Base-by-base conservation (phyloP, 2,888 invertebrate species). In the Ornithoptera alexandrae region DNA sequence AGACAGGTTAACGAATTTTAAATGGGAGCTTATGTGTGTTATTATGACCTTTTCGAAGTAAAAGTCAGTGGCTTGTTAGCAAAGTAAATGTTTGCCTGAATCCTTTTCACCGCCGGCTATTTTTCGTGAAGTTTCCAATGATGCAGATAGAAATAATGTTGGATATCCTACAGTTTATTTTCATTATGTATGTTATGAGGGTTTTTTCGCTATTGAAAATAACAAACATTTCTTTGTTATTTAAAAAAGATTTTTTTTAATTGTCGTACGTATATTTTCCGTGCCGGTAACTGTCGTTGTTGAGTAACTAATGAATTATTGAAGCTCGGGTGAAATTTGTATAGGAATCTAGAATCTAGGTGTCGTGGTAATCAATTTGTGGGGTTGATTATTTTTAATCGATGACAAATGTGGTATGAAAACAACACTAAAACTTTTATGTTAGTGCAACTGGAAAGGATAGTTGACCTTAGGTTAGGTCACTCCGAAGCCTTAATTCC, bases 111-210 rank as follows among this genome's bases (percentile, higher is more conserved):
- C 62, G 62, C 8, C 50, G 69, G 69, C 62, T 69, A 62, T 66
- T 69, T 66, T 50, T 69, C 62, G 69, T 56, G 65, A 69, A 69
- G 61, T 62, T 65, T 62, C 57, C 65, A 69, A 69, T 69, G 62
- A 69, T 65, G 53, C 18, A 57, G 56, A 46, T 42, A 10, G 62
- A 46, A 69, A 53, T 30, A 50, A 18, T 20, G n/a, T 20, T 56
- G n/a, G 57, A 20, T 4, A 20, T 57, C 12, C 20, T 20, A 3
- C 10, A 7, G 57, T 20, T 57, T 57, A 20, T 57, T 57, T 20
- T 57, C 4, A 57, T 57, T n/a, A 8, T 56, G 18, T 56, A 62
- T 46, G 42, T 50, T 42, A 42, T 15, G 42, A 8, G 42, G 42
- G 12, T 42, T 42, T 42, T 50, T 5, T 50, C 2, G 50, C 18